Percentiles rank a stretch among this genome's conserved stretches.
Evolutionary conservation across 2,888 invertebrate species (phyloP).

Genomic region (Falcaria lacertinaria): DNA sequence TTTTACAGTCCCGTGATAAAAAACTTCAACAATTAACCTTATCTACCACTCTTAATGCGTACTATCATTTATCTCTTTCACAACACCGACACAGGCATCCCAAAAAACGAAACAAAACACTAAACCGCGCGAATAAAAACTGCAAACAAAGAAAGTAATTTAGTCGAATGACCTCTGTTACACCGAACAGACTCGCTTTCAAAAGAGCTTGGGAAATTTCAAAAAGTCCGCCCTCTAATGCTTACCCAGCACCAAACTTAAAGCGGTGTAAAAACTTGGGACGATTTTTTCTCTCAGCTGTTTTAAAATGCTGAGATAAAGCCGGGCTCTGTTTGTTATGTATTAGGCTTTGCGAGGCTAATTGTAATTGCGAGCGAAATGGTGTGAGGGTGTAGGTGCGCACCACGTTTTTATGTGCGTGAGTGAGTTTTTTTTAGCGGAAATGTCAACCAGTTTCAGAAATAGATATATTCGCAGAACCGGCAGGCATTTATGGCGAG

Average conservation of each 20-base stretch:
- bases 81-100: neutral
- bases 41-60: neutral
- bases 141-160: neutral
- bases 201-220: neutral
- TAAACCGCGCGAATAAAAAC: neutral
- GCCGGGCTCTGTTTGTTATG: neutral
- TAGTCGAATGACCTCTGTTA: neutral
- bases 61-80: neutral
- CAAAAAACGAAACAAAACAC: neutral
- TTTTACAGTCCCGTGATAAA: too few species aligned
- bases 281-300: neutral
- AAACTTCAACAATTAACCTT: neutral
- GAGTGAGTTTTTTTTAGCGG: neutral
- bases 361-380: neutral
- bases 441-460: neutral
- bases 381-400: neutral
- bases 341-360: neutral
- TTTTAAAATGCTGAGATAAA: neutral
- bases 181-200: neutral
- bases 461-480: too few species aligned
- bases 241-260: neutral
- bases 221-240: neutral
- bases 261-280: neutral
- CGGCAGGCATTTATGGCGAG: too few species aligned
- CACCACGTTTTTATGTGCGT: neutral